phyloP scores from a whole-genome alignment of 1,140 invertebrate species.

The Cotesia vestalis region DNA sequence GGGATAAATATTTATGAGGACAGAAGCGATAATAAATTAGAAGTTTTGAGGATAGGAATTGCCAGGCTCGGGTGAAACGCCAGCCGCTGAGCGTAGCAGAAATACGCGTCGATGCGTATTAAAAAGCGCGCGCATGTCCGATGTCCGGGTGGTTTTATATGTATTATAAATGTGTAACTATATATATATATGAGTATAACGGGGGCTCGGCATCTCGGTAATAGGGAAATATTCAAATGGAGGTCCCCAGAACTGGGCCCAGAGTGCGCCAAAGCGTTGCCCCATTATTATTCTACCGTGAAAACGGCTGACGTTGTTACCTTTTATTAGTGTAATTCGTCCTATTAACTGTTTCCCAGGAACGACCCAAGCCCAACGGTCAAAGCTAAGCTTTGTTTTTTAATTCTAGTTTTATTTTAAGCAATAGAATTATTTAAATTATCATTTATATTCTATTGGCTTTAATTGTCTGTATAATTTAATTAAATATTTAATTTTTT shows the following conservation, averaged over 20 bases:
- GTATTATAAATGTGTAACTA: too few species aligned
- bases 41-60: not conserved
- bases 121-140: constrained; percentile 59
- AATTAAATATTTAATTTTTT: too few species aligned
- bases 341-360: constrained; percentile 57
- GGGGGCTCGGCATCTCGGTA: constrained; percentile 44
- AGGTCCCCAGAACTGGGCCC: constrained; percentile 36
- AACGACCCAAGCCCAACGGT: constrained; percentile 23
- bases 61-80: constrained; percentile 31
- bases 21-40: too few species aligned
- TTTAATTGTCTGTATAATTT: too few species aligned
- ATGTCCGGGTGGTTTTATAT: constrained; percentile 2
- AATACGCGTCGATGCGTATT: constrained; percentile 56
- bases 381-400: not conserved
- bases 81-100: constrained; percentile 49
- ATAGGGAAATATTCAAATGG: constrained; percentile 61
- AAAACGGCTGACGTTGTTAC: constrained; percentile 60
- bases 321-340: constrained; percentile 61
- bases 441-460: not conserved
- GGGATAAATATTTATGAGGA: too few species aligned
- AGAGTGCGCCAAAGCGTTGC: constrained; percentile 44
- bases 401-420: constrained; percentile 5
- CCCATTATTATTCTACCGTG: constrained; percentile 61
- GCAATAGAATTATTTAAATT: not conserved
- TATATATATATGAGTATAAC: too few species aligned